Conservation (phyloP, 2,797 vertebrate species). For the Vespertilio murinus region DNA sequence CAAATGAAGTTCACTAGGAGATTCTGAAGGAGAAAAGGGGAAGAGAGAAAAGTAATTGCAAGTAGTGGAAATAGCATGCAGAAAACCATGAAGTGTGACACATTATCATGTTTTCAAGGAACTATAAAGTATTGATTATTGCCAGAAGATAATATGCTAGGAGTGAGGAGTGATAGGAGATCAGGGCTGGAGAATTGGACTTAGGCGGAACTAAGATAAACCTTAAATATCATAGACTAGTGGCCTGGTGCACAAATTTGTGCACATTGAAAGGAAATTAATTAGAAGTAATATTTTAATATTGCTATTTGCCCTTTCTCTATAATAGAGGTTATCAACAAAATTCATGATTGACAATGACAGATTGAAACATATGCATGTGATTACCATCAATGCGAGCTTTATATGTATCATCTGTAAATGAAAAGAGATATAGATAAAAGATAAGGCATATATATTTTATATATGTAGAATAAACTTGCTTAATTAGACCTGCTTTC, state of each 20-base stretch:
- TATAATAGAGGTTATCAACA: too few relatives aligned
- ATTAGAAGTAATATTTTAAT: too few relatives aligned
- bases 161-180: background rate
- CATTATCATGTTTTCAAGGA: background rate
- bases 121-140: background rate
- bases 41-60: background rate
- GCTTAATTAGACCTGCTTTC: too few relatives aligned
- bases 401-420: too few relatives aligned
- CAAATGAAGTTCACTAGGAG: background rate
- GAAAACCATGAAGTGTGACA: background rate
- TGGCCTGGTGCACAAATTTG: too few relatives aligned
- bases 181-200: background rate
- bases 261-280: too few relatives aligned
- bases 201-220: background rate
- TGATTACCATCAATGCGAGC: accelerated
- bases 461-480: too few relatives aligned
- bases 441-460: too few relatives aligned
- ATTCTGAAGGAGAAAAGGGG: background rate
- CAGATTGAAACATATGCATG: too few relatives aligned
- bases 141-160: background rate
- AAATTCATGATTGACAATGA: too few relatives aligned
- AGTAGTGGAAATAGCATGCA: background rate
- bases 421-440: too few relatives aligned
- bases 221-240: background rate
- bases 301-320: too few relatives aligned